Conservation (phyloP, 2,888 invertebrate genomes). For the Drosophila anomelani region DNA sequence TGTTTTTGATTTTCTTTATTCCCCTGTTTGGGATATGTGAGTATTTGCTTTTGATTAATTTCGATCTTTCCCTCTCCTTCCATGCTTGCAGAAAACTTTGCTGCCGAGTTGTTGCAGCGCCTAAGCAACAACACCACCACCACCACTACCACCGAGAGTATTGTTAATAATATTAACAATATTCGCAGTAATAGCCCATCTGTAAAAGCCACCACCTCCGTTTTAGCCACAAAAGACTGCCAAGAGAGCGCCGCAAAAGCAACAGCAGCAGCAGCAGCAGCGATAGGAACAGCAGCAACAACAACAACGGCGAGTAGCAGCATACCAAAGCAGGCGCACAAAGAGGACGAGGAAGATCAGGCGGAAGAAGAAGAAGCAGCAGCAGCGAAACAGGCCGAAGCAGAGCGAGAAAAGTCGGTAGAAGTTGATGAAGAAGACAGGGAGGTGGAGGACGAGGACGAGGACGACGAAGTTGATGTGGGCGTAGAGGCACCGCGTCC, state of each 20-base stretch:
- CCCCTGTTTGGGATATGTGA: conserved; percentile 5
- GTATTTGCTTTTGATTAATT: conserved; percentile 12
- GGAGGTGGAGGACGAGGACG: conserved; percentile 23
- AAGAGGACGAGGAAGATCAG: conserved; percentile 28
- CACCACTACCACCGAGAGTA: conserved; percentile 32
- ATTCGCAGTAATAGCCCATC: conserved; percentile 14
- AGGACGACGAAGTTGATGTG: conserved; percentile 65
- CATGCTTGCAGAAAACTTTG: conserved; percentile 62
- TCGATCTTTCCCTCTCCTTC: neutral
- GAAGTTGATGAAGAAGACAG: conserved; percentile 8
- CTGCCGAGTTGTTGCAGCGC: conserved; percentile 70
- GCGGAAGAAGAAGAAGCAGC: conserved; percentile 22
- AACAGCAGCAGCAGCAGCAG: conserved; percentile 39
- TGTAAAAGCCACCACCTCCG: conserved; percentile 50
- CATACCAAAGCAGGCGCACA: conserved; percentile 64
- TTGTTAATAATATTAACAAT: conserved; percentile 20
- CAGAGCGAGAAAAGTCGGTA: conserved; percentile 12
- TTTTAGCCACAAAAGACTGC: conserved; percentile 76
- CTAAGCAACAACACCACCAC: conserved; percentile 49
- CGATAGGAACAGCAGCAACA: conserved; percentile 32
- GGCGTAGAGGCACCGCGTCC: conserved; percentile 84
- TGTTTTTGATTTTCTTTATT: neutral
- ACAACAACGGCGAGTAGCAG: conserved; percentile 46
- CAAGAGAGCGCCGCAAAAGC: conserved; percentile 52
- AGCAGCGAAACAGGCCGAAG: neutral